These are phyloP conservation scores for Myripristis jacobus DNA, from an alignment of 2,797 vertebrate species.

Conservation along the genomic window DNA sequence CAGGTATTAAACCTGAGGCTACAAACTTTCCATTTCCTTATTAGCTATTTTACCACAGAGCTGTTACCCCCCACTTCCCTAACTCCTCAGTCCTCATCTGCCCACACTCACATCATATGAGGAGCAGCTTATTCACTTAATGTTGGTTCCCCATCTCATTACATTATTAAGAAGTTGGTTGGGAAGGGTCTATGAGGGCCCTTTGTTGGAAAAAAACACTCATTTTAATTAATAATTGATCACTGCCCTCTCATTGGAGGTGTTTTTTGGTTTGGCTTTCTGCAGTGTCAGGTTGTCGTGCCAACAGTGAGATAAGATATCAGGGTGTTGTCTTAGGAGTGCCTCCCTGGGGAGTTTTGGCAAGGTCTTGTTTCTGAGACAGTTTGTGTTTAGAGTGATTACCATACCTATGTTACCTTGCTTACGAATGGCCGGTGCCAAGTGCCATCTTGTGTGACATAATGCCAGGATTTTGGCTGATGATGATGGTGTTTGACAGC, in stretches of 20 bases:
- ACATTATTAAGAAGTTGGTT: constrained; percentile 55
- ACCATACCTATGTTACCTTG: background rate
- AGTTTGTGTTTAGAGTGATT: background rate
- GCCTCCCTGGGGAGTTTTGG: background rate
- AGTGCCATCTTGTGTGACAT: background rate
- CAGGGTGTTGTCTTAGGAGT: constrained; percentile 11
- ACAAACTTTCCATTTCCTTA: background rate
- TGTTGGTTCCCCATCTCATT: constrained; percentile 40
- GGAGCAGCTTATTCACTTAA: constrained; percentile 10
- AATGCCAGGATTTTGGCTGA: too few species aligned
- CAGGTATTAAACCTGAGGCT: background rate
- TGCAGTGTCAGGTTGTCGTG: constrained; percentile 32
- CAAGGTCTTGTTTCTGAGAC: constrained; percentile 1
- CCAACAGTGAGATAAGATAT: constrained; percentile 32
- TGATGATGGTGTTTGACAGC: too few species aligned
- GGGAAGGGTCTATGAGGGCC: constrained; percentile 36
- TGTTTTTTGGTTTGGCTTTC: constrained; percentile 30
- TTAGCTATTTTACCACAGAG: background rate
- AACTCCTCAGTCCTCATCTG: background rate
- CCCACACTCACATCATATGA: background rate
- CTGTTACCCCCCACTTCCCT: background rate
- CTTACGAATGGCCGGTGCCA: background rate
- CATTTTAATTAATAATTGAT: constrained; percentile 73
- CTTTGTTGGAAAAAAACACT: constrained; percentile 65
- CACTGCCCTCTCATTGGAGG: constrained; percentile 37